Evolutionary conservation across 2,888 invertebrate species (phyloP), one percentile per base, ranked within the genome.

Genomic region (Pammene aurita): DNA sequence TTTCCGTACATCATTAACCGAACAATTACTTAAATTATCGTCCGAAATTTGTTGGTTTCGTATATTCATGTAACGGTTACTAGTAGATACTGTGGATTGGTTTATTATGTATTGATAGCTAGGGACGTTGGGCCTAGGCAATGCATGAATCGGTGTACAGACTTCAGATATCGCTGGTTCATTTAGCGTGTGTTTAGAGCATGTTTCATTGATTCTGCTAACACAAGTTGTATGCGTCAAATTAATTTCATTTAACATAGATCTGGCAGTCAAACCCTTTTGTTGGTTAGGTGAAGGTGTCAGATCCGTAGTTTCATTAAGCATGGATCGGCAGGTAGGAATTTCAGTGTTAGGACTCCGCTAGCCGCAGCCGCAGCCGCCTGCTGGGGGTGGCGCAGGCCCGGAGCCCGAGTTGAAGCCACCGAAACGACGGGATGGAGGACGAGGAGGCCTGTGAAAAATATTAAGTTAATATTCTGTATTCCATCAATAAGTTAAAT

Each of bases 401-500:
- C 90, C 90, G 0, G 87, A 87, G 0, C 87, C 84, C 0, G 92
- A 91, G 0, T 90, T 90, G 71, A 93, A 92, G 1, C 92, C 92
- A 2, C 92, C 90, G 58, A 88, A 92, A 73, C 87, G 90, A 65
- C 81, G 82, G 0, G 88, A 78, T 0, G 91, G 91, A 0, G 92
- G 92, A 70, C 88, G 89, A 13, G 92, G 92, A 13, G 92, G 92
- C 5, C 92, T 92, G 85, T 13, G 18, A 10, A 18, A 9, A 38
- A 38, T n/a, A 4, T 5, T 35, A 16, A 4, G 26, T 26, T 26
- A 26, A 26, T 26, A 26, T 26, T 26, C 26, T 26, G n/a, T n/a
- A n/a, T n/a, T 26, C 2, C 26, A 26, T 26, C 26, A n/a, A n/a
- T 26, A 26, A 26, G 26, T 26, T 26, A 26, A 26, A 26, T 26